Base-by-base conservation (phyloP, 1,140 invertebrate genomes). In the Pygmarrhopalites habei region DNA sequence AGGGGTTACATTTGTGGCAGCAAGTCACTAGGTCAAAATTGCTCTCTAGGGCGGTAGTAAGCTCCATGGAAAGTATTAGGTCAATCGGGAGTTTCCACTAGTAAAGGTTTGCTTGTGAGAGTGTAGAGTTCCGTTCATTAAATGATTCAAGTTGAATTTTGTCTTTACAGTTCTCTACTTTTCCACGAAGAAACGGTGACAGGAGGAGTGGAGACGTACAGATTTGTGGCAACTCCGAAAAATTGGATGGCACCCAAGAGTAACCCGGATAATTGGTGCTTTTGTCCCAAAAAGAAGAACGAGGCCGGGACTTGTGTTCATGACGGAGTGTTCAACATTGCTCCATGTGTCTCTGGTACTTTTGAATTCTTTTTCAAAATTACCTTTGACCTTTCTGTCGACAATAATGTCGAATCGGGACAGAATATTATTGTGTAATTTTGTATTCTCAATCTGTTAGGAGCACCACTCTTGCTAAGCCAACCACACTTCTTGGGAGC, bases 401-500 rank as follows among this genome's bases (percentile, higher is more conserved):
- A n/a, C n/a, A n/a, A n/a, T n/a, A n/a, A 39, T 10, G 17, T 39
- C 17, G 17, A 17, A 39, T 7, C 35, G 17, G 17, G 7, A 17
- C 17, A 39, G 7, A 17, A 10, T 39, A 49, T 15, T 49, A 49
- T 15, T 15, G 23, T 49, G 10, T 10, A 49, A 10, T 49, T 12
- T 12, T 49, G 10, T 49, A 15, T 49, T 49, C 46, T 12, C 39
- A 49, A 49, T 19, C 23, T 12, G 7, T 5, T 7, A 52, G 25
- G 49, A 10, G 49, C 49, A 7, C 49, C 49, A 52, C 25, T 52
- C 23, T 7, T 52, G 10, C 25, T 52, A 12, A 28, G 23, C 4
- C 49, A 52, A 23, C 49, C 49, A 2, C 49, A 52, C 28, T 52
- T 52, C 28, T 52, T 28, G 5, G 49, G 49, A 25, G 25, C 49